phyloP scores from a whole-genome alignment of 1,140 invertebrate species.

The Pachypsylla venusta region DNA sequence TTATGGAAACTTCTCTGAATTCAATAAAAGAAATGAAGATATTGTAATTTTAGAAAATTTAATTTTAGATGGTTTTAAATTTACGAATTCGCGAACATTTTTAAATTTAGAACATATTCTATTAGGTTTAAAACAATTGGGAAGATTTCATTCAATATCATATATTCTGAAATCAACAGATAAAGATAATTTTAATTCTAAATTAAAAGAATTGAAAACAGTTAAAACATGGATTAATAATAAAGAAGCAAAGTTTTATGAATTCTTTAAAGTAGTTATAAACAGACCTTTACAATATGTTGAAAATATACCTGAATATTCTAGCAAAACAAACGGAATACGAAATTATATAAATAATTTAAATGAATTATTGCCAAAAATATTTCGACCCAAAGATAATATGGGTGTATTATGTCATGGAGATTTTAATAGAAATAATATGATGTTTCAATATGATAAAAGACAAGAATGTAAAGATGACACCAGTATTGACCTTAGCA shows the following conservation, averaged over 20 bases:
- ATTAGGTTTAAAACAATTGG: neutral
- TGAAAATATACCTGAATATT: neutral
- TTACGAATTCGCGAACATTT: neutral
- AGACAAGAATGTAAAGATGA: too few species aligned
- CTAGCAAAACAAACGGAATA: neutral
- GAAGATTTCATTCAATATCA: slow-evolving; percentile 12
- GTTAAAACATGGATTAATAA: neutral
- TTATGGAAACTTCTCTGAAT: slow-evolving; percentile 1
- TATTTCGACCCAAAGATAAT: slow-evolving; percentile 25
- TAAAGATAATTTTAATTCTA: neutral
- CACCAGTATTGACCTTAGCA: too few species aligned
- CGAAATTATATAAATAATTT: neutral
- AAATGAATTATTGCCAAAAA: neutral
- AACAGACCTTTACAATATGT: neutral
- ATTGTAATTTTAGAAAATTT: slow-evolving; percentile 12
- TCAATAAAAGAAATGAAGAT: neutral
- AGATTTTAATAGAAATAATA: slow-evolving; percentile 40
- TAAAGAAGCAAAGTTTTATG: neutral
- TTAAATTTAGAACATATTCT: slow-evolving; percentile 10
- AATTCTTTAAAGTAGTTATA: neutral
- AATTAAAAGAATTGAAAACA: neutral
- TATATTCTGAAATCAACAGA: slow-evolving; percentile 1
- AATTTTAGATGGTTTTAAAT: neutral
- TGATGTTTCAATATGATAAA: slow-evolving; percentile 35
- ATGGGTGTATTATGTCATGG: slow-evolving; percentile 36